A percentile compares a stretch with the other conserved stretches of the same genome.
These are phyloP conservation scores for Tarsius wallacei DNA, from an alignment of 2,797 vertebrate genomes.

Conservation along the genomic window DNA sequence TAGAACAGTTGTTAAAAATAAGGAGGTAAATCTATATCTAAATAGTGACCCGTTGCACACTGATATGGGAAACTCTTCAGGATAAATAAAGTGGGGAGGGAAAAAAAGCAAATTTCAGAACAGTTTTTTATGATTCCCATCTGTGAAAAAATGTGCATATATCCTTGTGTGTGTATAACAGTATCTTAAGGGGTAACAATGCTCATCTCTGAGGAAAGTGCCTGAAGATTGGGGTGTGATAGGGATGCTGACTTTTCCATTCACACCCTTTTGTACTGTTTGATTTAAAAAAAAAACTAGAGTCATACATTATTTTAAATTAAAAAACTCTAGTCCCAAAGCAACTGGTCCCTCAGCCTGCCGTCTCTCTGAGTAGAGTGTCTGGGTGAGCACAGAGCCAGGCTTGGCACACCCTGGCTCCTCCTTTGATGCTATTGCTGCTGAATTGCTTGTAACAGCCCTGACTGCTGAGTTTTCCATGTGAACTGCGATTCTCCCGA, in stretches of 20 bases:
- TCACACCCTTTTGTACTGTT: neutral
- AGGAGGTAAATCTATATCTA: neutral
- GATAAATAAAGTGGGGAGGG: neutral
- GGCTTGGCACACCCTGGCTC: too few relatives aligned
- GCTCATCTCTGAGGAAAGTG: slow-evolving; percentile 18
- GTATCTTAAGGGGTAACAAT: neutral
- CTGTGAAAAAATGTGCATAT: neutral
- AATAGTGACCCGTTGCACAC: too few relatives aligned
- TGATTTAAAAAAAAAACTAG: neutral
- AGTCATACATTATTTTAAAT: neutral
- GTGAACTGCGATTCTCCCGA: accelerated
- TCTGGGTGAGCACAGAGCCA: neutral
- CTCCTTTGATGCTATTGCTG: neutral
- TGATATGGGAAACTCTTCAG: slow-evolving; percentile 26
- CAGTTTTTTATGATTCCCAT: neutral
- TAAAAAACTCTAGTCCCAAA: neutral
- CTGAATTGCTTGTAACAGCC: neutral
- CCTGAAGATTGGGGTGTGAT: neutral
- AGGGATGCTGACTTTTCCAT: neutral
- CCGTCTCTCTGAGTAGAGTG: neutral
- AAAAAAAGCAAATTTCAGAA: neutral
- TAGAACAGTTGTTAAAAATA: slow-evolving; percentile 42
- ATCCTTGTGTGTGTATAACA: neutral
- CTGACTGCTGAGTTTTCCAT: neutral
- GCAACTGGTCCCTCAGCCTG: neutral